phyloP scores from a whole-genome alignment of 2,113 vertebrate species.

The Cairina moschata region DNA sequence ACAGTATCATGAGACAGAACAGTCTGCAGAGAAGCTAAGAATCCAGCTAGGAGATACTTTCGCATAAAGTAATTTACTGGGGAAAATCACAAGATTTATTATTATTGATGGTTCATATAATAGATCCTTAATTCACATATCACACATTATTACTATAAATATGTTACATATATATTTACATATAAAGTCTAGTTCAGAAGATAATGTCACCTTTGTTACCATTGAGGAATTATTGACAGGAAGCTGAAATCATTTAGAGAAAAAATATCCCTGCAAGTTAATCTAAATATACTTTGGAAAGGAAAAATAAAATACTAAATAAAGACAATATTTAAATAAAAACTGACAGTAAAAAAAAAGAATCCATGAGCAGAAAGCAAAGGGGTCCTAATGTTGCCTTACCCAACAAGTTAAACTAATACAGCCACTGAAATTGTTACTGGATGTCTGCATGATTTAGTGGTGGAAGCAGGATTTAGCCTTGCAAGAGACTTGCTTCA shows the following conservation, averaged over 20 bases:
- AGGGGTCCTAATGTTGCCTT: background rate
- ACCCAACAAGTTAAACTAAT: background rate
- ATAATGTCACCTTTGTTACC: background rate
- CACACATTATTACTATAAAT: background rate
- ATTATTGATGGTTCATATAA: background rate
- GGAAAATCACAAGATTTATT: background rate
- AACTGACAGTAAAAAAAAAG: background rate
- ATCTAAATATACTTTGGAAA: background rate
- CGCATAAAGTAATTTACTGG: background rate
- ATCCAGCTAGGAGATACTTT: background rate
- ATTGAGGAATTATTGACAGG: background rate
- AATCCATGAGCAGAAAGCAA: background rate
- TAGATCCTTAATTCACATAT: background rate
- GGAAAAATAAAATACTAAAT: background rate
- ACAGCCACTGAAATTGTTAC: background rate
- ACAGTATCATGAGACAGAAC: background rate
- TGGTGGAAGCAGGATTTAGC: background rate
- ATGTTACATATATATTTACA: background rate
- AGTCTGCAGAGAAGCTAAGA: background rate
- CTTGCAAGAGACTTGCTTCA: background rate
- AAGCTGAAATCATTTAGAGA: background rate
- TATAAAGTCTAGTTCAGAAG: background rate
- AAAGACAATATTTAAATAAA: background rate
- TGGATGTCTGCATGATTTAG: fast-evolving
- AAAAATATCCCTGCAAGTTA: background rate